Percentiles rank a stretch among this genome's conserved stretches.
Evolutionary conservation across 1,140 invertebrate species (phyloP).

Genomic region (Cyrtorhinus lividipennis): DNA sequence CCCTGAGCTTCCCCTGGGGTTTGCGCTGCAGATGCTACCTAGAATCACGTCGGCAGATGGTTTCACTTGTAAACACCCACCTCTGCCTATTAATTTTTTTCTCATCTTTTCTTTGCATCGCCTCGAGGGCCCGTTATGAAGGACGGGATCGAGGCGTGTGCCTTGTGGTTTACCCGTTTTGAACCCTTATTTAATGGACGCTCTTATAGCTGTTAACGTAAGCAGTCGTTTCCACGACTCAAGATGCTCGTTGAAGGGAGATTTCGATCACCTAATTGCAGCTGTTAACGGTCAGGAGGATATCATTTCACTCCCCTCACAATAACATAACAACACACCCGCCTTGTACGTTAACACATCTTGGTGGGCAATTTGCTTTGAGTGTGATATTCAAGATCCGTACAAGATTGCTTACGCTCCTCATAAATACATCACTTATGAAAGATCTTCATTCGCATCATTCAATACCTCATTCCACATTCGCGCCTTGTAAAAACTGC

Average conservation of each 20-base stretch:
- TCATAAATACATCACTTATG: too few species aligned
- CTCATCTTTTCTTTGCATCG: neutral
- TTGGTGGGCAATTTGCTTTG: too few species aligned
- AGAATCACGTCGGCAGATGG: constrained; percentile 8
- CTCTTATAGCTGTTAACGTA: neutral
- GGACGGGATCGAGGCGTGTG: neutral
- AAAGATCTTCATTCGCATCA: too few species aligned
- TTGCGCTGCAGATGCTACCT: neutral
- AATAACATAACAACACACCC: too few species aligned
- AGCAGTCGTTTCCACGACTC: neutral
- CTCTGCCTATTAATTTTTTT: constrained; percentile 6
- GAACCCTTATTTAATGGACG: neutral
- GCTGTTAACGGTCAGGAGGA: too few species aligned
- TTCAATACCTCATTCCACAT: too few species aligned
- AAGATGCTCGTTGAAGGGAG: neutral
- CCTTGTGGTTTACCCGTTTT: constrained; percentile 6
- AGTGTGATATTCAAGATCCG: too few species aligned
- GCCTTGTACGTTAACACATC: too few species aligned
- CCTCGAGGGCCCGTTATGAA: constrained; percentile 1
- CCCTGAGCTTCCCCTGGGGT: neutral
- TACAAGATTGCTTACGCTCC: too few species aligned
- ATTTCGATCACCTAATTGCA: neutral
- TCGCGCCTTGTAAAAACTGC: too few species aligned
- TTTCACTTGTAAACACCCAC: constrained; percentile 9
- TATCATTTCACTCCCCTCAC: too few species aligned